Evolutionary conservation across 37 sponge, comb jelly and placozoan genomes (phyloP).

Genomic region (Mnemiopsis leidyi): DNA sequence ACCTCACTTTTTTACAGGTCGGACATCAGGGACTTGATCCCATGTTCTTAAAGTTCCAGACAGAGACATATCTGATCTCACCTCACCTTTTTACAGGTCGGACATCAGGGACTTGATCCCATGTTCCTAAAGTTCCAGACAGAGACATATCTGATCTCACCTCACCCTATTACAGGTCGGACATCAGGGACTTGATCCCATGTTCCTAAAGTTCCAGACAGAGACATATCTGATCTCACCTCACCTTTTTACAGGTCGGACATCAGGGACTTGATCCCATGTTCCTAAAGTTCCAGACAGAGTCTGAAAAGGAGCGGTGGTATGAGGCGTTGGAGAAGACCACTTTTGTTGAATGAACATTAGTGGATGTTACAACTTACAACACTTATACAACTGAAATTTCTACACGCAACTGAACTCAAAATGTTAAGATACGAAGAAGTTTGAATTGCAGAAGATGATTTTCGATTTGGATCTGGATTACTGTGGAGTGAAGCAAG

Average conservation of each 20-base stretch:
- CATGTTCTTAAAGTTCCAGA: too few relatives aligned
- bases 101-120: too few relatives aligned
- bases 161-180: constrained; percentile 5
- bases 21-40: too few relatives aligned
- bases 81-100: too few relatives aligned
- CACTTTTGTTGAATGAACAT: neutral
- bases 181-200: neutral
- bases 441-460: neutral
- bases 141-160: too few relatives aligned
- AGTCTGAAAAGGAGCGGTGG: constrained; percentile 44
- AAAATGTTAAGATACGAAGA: neutral
- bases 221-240: neutral
- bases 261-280: neutral
- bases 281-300: constrained; percentile 16
- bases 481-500: neutral
- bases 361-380: neutral
- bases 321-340: constrained; percentile 1
- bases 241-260: constrained; percentile 4
- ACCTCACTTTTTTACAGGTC: too few relatives aligned
- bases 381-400: neutral
- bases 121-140: too few relatives aligned
- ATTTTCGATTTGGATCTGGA: neutral
- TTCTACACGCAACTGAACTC: neutral
- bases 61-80: too few relatives aligned
- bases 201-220: neutral